These are phyloP conservation scores for Acanthurus tractus DNA, from an alignment of 2,797 vertebrate species.

Conservation along the genomic window DNA sequence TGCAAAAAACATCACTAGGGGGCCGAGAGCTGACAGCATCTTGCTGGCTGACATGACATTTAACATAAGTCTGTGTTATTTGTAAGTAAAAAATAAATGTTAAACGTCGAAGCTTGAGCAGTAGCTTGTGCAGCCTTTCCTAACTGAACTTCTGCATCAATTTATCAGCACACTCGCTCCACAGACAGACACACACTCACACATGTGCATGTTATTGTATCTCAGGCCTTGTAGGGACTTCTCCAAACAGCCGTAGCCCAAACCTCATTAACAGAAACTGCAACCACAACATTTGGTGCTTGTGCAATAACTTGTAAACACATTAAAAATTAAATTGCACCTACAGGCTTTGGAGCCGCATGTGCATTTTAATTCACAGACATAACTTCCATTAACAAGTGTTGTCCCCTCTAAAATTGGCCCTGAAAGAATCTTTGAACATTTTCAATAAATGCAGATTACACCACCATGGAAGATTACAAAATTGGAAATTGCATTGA, in stretches of 20 bases:
- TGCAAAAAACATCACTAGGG: no score
- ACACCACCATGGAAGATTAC: background rate
- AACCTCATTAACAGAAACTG: conserved; percentile 76
- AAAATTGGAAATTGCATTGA: conserved; percentile 20
- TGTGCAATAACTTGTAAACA: conserved; percentile 82
- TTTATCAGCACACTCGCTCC: background rate
- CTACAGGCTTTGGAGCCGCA: conserved; percentile 79
- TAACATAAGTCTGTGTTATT: no score
- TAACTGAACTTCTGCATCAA: no score
- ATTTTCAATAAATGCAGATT: conserved; percentile 42
- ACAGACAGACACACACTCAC: conserved; percentile 10
- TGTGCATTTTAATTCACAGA: conserved; percentile 76
- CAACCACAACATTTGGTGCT: conserved; percentile 77
- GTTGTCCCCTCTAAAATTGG: conserved; percentile 41
- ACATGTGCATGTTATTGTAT: conserved; percentile 41
- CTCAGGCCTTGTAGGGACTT: conserved; percentile 30
- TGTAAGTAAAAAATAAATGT: no score
- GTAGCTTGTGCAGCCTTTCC: no score
- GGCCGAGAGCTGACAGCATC: no score
- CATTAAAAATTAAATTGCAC: conserved; percentile 85
- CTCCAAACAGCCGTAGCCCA: conserved; percentile 61
- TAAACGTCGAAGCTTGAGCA: no score
- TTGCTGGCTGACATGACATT: no score
- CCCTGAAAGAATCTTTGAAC: conserved; percentile 53
- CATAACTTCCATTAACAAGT: conserved; percentile 65